Evolutionary conservation across 2,888 invertebrate species (phyloP).

Genomic region (Megalurothrips usitatus): DNA sequence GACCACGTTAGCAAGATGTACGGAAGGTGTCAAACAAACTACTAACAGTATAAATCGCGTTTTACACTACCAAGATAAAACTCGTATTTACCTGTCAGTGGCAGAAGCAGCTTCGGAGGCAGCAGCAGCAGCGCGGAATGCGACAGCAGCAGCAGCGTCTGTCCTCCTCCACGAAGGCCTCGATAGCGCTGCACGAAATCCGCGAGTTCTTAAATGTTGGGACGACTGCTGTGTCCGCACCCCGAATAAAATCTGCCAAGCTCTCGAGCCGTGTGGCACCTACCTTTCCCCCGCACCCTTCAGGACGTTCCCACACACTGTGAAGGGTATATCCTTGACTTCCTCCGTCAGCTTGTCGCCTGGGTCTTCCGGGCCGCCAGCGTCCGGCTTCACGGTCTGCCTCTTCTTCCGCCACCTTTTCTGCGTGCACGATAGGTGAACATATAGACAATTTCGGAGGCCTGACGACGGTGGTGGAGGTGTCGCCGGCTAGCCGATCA

Average conservation of each 20-base stretch:
- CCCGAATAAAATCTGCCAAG: too few species aligned
- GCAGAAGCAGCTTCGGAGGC: not conserved
- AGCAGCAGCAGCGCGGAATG: not conserved
- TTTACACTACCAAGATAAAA: too few species aligned
- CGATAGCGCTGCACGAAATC: not conserved
- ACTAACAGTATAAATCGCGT: too few species aligned
- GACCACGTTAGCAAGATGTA: too few species aligned
- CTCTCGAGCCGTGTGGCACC: too few species aligned
- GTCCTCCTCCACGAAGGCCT: not conserved
- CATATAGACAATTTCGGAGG: too few species aligned
- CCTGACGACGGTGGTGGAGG: too few species aligned
- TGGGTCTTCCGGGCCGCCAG: not conserved
- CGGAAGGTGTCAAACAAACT: too few species aligned
- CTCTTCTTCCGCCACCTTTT: slow-evolving; percentile 4
- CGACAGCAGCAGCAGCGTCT: slow-evolving; percentile 9
- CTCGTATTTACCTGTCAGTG: too few species aligned
- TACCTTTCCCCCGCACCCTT: not conserved
- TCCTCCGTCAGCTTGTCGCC: not conserved
- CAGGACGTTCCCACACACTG: not conserved
- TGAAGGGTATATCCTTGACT: not conserved
- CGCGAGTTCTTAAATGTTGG: too few species aligned
- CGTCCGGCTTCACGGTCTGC: not conserved
- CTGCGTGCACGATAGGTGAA: not conserved
- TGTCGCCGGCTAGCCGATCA: too few species aligned
- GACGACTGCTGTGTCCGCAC: too few species aligned